Percentiles rank a stretch among this genome's conserved stretches.
Conservation (phyloP, 2,888 invertebrate genomes). For the Ectemnius continuus region DNA sequence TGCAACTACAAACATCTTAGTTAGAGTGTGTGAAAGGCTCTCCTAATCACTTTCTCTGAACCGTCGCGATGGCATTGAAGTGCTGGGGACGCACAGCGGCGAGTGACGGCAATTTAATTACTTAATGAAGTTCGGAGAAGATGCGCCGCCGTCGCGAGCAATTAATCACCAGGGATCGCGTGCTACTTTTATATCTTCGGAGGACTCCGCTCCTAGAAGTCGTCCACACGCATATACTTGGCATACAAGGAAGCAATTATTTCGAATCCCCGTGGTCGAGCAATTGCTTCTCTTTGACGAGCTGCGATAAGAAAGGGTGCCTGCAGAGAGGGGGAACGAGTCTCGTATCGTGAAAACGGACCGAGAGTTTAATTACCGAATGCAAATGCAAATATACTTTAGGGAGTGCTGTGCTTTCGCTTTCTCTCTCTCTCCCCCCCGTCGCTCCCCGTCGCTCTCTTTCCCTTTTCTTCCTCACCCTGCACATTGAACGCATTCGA, state of each 20-base stretch:
- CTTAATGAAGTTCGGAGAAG: constrained; percentile 54
- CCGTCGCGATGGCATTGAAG: constrained; percentile 5
- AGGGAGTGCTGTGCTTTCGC: constrained; percentile 55
- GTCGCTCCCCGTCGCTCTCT: too few relatives aligned
- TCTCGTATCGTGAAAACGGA: constrained; percentile 41
- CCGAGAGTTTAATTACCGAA: constrained; percentile 70
- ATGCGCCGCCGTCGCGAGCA: constrained; percentile 36
- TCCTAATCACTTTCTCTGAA: background rate
- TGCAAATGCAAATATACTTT: constrained; percentile 75
- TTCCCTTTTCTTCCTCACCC: constrained; percentile 33
- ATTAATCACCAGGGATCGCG: constrained; percentile 54
- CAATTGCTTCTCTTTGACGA: constrained; percentile 60
- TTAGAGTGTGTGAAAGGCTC: too few relatives aligned
- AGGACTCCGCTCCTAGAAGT: constrained; percentile 31
- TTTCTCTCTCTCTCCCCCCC: constrained; percentile 30
- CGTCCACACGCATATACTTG: constrained; percentile 50
- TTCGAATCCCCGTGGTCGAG: constrained; percentile 48
- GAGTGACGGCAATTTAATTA: constrained; percentile 59
- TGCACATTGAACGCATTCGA: constrained; percentile 33
- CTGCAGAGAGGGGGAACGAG: constrained; percentile 8
- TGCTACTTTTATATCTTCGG: constrained; percentile 39
- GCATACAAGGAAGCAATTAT: constrained; percentile 44
- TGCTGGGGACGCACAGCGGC: constrained; percentile 10
- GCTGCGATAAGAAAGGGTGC: constrained; percentile 65
- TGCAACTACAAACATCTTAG: too few relatives aligned